phyloP scores from a whole-genome alignment of 2,888 invertebrate genomes.

The Hylaea fasciaria region DNA sequence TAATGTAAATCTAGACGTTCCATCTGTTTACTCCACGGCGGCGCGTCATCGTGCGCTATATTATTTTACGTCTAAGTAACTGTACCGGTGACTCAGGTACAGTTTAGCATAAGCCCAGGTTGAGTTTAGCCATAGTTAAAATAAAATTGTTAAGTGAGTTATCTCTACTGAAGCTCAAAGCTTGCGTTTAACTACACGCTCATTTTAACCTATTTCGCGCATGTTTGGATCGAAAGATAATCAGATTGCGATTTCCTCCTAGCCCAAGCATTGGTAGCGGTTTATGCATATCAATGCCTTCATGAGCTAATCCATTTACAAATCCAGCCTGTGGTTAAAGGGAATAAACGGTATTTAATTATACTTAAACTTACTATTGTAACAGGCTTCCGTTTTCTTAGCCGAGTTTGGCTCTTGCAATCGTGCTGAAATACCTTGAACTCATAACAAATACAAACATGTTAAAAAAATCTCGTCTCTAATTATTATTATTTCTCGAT shows the following conservation, averaged over 20 bases:
- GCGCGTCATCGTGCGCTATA: neutral
- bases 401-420: too few relatives aligned
- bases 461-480: too few relatives aligned
- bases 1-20: neutral
- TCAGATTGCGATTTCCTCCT: too few relatives aligned
- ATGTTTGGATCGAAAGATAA: too few relatives aligned
- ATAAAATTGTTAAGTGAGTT: neutral
- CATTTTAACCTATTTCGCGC: too few relatives aligned
- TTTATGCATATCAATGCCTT: neutral
- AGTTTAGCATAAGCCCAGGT: conserved; percentile 29
- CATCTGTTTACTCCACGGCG: neutral
- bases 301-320: neutral
- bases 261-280: neutral
- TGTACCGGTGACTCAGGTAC: conserved; percentile 15
- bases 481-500: too few relatives aligned
- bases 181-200: neutral
- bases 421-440: too few relatives aligned
- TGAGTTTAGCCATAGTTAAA: conserved; percentile 12
- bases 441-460: too few relatives aligned
- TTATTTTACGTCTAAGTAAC: conserved; percentile 5
- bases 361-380: too few relatives aligned
- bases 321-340: neutral
- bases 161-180: neutral
- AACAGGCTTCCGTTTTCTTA: too few relatives aligned
- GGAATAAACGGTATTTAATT: too few relatives aligned